phyloP scores from a whole-genome alignment of 2,888 invertebrate genomes.

The Cheilosia pagana region DNA sequence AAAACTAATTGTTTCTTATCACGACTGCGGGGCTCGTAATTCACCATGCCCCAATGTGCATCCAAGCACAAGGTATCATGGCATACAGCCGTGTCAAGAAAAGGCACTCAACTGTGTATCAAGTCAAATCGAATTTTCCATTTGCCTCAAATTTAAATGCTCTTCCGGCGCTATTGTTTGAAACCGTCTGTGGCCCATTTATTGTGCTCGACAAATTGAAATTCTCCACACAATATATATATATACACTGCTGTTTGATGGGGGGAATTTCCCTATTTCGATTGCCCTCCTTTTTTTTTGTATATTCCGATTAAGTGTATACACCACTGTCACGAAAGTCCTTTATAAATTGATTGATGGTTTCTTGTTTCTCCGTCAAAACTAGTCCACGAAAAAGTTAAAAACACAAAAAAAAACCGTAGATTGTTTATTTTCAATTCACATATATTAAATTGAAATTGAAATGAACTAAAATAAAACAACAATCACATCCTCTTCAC shows the following conservation, averaged over 20 bases:
- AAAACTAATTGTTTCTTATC: slow-evolving; percentile 63
- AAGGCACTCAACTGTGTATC: slow-evolving; percentile 64
- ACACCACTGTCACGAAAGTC: slow-evolving; percentile 69
- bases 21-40: slow-evolving; percentile 49
- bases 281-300: slow-evolving; percentile 62
- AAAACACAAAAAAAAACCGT: slow-evolving; percentile 21
- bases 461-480: slow-evolving; percentile 18
- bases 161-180: slow-evolving; percentile 17
- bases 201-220: slow-evolving; percentile 72
- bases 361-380: slow-evolving; percentile 28
- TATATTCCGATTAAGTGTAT: slow-evolving; percentile 57
- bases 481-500: slow-evolving; percentile 34
- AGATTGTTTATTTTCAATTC: not conserved
- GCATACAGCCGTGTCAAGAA: slow-evolving; percentile 49
- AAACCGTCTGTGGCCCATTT: slow-evolving; percentile 68
- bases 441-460: slow-evolving; percentile 13
- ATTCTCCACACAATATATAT: slow-evolving; percentile 34
- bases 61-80: slow-evolving; percentile 23
- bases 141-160: slow-evolving; percentile 65
- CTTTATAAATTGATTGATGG: slow-evolving; percentile 73
- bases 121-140: slow-evolving; percentile 63
- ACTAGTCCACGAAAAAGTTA: slow-evolving; percentile 53
- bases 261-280: slow-evolving; percentile 26
- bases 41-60: slow-evolving; percentile 51
- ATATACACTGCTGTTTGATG: too few relatives aligned